phyloP scores from a whole-genome alignment of 2,797 vertebrate species.

The Helarctos malayanus region DNA sequence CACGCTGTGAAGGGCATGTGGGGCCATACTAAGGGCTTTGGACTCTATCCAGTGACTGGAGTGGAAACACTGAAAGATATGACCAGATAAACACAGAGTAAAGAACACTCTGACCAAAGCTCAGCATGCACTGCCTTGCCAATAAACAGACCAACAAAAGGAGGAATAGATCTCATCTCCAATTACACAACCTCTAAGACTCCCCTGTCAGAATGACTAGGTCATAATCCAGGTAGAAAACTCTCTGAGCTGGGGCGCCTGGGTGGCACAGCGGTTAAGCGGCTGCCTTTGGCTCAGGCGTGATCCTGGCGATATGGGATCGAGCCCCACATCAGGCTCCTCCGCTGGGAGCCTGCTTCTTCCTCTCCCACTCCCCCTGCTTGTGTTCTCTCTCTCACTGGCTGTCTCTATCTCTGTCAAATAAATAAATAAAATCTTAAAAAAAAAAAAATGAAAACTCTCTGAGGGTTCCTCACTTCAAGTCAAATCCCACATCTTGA shows the following conservation, averaged over 20 bases:
- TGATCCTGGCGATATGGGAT: too few relatives aligned
- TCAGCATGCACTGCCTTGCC: not conserved
- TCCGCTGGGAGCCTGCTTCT: too few relatives aligned
- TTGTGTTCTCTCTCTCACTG: too few relatives aligned
- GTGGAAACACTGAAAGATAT: not conserved
- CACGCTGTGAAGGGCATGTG: not conserved
- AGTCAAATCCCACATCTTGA: conserved; percentile 61
- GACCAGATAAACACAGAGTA: not conserved
- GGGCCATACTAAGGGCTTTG: not conserved
- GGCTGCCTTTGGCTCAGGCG: too few relatives aligned
- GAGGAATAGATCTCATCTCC: not conserved
- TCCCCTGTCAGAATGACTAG: not conserved
- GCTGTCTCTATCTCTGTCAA: too few relatives aligned
- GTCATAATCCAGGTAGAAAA: conserved; percentile 51
- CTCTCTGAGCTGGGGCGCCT: not conserved
- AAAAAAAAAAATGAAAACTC: not conserved
- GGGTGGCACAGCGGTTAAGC: too few relatives aligned
- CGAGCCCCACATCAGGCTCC: too few relatives aligned
- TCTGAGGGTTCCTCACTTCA: conserved; percentile 56
- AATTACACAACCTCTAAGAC: not conserved
- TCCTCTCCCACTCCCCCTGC: too few relatives aligned
- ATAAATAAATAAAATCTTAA: too few relatives aligned
- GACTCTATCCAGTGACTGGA: not conserved
- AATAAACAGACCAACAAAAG: not conserved
- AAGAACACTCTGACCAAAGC: not conserved